Percentiles rank a stretch among this genome's conserved stretches.
Evolutionary conservation across 2,797 vertebrate genomes (phyloP).

Genomic region (Aphelocoma californica): DNA sequence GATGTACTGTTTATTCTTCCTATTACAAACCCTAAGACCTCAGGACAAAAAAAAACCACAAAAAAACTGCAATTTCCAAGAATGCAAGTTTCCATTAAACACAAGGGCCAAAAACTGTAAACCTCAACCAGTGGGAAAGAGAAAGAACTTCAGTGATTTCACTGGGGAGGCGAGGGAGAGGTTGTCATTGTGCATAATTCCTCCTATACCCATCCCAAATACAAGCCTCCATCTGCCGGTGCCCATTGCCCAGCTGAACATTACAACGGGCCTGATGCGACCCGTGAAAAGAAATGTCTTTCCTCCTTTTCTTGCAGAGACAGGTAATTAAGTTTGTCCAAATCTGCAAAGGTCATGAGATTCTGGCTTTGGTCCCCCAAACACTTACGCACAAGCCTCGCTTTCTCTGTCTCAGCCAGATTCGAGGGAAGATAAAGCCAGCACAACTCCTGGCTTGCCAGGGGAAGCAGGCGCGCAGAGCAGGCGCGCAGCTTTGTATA

Average conservation of each 20-base stretch:
- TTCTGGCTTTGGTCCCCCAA: not conserved
- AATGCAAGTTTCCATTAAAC: slow-evolving; percentile 74
- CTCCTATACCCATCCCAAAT: not conserved
- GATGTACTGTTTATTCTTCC: slow-evolving; percentile 48
- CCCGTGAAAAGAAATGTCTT: not conserved
- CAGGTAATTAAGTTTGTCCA: not conserved
- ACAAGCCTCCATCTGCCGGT: not conserved
- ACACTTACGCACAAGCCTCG: not conserved
- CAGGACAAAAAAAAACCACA: not conserved
- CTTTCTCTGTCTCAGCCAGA: not conserved
- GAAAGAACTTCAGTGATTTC: not conserved
- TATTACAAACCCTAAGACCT: slow-evolving; percentile 10
- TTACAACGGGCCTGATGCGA: accelerated
- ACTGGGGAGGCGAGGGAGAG: not conserved
- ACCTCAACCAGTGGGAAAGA: slow-evolving; percentile 32
- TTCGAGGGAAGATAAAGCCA: not conserved
- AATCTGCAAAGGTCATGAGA: not conserved
- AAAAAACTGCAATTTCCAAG: slow-evolving; percentile 52
- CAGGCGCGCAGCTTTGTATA: not conserved
- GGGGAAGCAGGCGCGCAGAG: not conserved
- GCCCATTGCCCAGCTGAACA: not conserved
- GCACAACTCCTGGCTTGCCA: not conserved
- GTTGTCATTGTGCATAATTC: not conserved
- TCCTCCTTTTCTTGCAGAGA: not conserved
- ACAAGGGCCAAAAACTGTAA: slow-evolving; percentile 38